Percentiles rank a stretch among this genome's conserved stretches.
phyloP scores from a whole-genome alignment of 2,888 invertebrate species.

The Caenorhabditis imperialis region DNA sequence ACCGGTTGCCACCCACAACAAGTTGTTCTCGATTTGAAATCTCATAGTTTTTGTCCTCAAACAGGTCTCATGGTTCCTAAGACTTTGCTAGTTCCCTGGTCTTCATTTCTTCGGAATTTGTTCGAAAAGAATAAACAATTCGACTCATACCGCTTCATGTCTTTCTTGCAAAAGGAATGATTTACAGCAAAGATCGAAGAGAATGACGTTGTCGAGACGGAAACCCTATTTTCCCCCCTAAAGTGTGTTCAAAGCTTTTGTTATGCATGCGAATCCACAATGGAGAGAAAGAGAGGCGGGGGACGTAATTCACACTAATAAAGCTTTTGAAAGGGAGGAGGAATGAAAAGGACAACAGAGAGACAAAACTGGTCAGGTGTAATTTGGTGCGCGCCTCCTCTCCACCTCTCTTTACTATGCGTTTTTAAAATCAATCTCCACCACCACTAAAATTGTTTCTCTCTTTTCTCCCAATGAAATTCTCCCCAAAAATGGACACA shows the following conservation, averaged over 20 bases:
- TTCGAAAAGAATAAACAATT: background rate
- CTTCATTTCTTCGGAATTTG: background rate
- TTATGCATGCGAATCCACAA: constrained; percentile 9
- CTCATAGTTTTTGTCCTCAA: background rate
- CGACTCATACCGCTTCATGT: background rate
- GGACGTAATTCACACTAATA: constrained; percentile 38
- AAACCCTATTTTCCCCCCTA: constrained; percentile 8
- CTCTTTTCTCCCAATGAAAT: background rate
- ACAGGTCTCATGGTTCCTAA: background rate
- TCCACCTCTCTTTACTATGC: background rate
- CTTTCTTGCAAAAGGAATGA: background rate
- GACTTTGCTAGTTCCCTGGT: background rate
- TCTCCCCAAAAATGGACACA: background rate
- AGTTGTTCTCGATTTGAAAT: constrained; percentile 10
- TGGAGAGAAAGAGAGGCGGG: background rate
- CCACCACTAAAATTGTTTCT: background rate
- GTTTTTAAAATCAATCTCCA: background rate
- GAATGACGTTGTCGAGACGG: background rate
- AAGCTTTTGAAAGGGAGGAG: constrained; percentile 8
- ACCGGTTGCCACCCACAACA: constrained; percentile 8
- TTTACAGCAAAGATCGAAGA: constrained; percentile 2
- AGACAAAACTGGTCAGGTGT: constrained; percentile 54
- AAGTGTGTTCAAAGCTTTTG: background rate
- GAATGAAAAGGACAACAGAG: constrained; percentile 9
- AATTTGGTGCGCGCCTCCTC: constrained; percentile 34